These are phyloP conservation scores for Bucco capensis DNA, from an alignment of 2,113 vertebrate species.

Conservation along the genomic window DNA sequence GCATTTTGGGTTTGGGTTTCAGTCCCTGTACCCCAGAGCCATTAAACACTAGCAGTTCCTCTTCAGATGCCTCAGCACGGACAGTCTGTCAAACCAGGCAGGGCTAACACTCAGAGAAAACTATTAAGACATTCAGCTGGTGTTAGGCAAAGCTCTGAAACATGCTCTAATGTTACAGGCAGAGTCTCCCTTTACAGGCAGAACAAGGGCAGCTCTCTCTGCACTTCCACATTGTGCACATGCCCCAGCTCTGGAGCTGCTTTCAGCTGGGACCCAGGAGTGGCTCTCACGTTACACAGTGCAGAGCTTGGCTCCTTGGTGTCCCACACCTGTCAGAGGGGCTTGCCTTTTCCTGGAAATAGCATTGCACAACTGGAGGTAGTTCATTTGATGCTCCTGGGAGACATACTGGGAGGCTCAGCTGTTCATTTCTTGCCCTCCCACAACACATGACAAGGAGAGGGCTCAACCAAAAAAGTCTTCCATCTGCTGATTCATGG, in stretches of 20 bases:
- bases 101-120: background rate
- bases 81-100: background rate
- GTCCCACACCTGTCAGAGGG: slow-evolving; percentile 48
- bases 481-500: slow-evolving; percentile 53
- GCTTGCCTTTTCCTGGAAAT: background rate
- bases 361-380: slow-evolving; percentile 1
- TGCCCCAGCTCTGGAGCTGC: slow-evolving; percentile 1
- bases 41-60: background rate
- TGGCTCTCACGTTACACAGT: background rate
- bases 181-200: background rate
- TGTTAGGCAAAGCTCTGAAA: slow-evolving; percentile 9
- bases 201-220: slow-evolving; percentile 46
- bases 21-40: background rate
- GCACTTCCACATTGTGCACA: slow-evolving; percentile 48
- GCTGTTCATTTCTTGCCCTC: slow-evolving; percentile 40
- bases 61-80: background rate
- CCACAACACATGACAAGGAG: background rate
- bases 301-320: slow-evolving; percentile 12
- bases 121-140: slow-evolving; percentile 45
- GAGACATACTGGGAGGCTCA: slow-evolving; percentile 12
- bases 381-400: slow-evolving; percentile 22
- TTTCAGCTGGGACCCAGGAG: background rate
- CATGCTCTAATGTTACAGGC: background rate
- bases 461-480: background rate
- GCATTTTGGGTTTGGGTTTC: background rate